Percentiles rank a stretch among this genome's conserved stretches.
Evolutionary conservation across 2,113 vertebrate genomes (phyloP).

Genomic region (Oreochromis aureus): DNA sequence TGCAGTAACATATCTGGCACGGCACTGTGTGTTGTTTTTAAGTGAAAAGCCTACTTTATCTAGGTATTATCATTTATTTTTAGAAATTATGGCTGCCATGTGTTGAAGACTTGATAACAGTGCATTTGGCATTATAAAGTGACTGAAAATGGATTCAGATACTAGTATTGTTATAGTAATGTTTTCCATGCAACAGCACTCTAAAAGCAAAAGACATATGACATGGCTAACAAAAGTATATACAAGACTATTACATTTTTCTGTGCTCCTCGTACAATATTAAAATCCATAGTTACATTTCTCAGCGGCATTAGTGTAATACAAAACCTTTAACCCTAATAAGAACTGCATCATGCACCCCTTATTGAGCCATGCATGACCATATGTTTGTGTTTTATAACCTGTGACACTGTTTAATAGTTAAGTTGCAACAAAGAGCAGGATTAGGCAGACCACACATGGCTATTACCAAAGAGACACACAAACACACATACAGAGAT

Average conservation of each 20-base stretch:
- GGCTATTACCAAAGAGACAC: conserved; percentile 31
- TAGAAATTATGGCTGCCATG: not conserved
- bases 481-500: conserved; percentile 23
- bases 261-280: not conserved
- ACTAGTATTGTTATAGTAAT: not conserved
- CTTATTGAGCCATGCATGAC: not conserved
- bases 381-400: conserved; percentile 22
- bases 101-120: not conserved
- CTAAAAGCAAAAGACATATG: not conserved
- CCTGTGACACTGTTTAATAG: conserved; percentile 23
- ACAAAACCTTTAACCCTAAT: not conserved
- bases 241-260: not conserved
- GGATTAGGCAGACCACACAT: conserved; percentile 51
- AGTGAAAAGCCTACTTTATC: not conserved
- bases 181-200: not conserved
- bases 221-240: not conserved
- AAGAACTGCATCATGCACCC: not conserved
- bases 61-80: not conserved
- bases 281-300: not conserved
- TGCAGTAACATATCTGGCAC: not conserved
- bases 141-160: not conserved
- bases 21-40: not conserved
- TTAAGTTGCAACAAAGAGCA: conserved; percentile 34
- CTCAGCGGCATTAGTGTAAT: not conserved
- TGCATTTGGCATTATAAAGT: not conserved